Evolutionary conservation across 2,888 invertebrate species (phyloP).

Genomic region (Erynnis tages): DNA sequence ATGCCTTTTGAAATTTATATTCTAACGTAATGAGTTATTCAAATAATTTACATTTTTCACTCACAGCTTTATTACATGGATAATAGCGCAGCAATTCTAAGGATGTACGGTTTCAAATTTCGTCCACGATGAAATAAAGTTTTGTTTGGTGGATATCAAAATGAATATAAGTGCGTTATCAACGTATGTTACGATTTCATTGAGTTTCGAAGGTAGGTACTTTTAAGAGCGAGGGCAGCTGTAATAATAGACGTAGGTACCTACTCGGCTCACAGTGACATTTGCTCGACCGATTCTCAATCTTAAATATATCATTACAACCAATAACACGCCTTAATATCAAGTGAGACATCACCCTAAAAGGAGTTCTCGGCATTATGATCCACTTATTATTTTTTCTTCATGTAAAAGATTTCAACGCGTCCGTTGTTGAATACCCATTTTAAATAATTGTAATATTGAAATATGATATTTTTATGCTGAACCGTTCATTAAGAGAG

Average conservation of each 20-base stretch:
- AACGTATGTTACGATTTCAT: constrained; percentile 3
- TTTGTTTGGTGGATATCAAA: too few relatives aligned
- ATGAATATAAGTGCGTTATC: constrained; percentile 4
- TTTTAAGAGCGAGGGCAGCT: constrained; percentile 13
- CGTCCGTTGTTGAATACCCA: background rate
- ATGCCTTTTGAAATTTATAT: too few relatives aligned
- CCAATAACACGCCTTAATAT: constrained; percentile 19
- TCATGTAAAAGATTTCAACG: constrained; percentile 24
- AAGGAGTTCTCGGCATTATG: constrained; percentile 3
- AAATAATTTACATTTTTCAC: too few relatives aligned
- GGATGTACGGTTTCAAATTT: too few relatives aligned
- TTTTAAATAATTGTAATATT: too few relatives aligned
- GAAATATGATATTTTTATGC: too few relatives aligned
- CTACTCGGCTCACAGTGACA: constrained; percentile 20
- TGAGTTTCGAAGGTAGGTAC: constrained; percentile 14
- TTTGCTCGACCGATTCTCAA: constrained; percentile 9
- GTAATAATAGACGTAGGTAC: constrained; percentile 24
- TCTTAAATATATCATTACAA: constrained; percentile 21
- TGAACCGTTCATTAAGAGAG: too few relatives aligned
- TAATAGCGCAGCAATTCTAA: too few relatives aligned
- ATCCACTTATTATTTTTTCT: background rate
- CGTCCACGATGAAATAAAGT: too few relatives aligned
- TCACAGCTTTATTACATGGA: too few relatives aligned
- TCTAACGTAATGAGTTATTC: too few relatives aligned
- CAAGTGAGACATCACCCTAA: constrained; percentile 12